phyloP scores from a whole-genome alignment of 2,113 vertebrate genomes.

The Alethe diademata region DNA sequence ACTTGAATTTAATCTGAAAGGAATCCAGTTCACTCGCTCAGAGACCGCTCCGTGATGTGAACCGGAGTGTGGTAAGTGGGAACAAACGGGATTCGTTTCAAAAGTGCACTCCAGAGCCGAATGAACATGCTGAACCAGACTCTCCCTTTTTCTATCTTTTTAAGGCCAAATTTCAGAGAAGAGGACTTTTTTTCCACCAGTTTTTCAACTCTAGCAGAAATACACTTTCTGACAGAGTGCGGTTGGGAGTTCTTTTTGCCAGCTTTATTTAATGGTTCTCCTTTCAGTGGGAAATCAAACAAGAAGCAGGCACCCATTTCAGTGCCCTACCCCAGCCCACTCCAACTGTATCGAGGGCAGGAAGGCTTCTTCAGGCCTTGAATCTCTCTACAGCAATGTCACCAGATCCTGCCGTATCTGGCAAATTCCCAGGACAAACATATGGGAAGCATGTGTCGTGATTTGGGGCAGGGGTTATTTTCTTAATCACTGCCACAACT shows the following conservation, averaged over 20 bases:
- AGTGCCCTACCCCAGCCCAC: neutral
- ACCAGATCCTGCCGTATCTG: constrained; percentile 45
- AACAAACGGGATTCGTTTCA: neutral
- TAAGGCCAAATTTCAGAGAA: neutral
- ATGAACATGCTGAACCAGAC: neutral
- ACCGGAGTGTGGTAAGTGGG: constrained; percentile 33
- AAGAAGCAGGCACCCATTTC: constrained; percentile 34
- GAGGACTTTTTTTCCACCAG: neutral
- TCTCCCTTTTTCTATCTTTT: constrained; percentile 11
- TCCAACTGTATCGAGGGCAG: neutral
- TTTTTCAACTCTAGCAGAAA: neutral
- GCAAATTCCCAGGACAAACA: constrained; percentile 59
- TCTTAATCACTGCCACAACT: constrained; percentile 68
- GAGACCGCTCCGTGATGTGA: constrained; percentile 45
- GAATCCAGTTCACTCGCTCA: constrained; percentile 44
- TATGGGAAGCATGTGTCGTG: constrained; percentile 67
- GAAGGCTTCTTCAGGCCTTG: constrained; percentile 26
- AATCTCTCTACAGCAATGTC: neutral
- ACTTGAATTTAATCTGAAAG: constrained; percentile 64
- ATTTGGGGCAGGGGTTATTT: constrained; percentile 66
- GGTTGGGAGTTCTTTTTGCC: neutral
- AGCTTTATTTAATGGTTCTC: neutral
- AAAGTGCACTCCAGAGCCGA: neutral
- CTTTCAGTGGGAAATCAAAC: constrained; percentile 3
- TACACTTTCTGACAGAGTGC: neutral